phyloP scores from a whole-genome alignment of 2,113 vertebrate species.

The Falco punctatus region DNA sequence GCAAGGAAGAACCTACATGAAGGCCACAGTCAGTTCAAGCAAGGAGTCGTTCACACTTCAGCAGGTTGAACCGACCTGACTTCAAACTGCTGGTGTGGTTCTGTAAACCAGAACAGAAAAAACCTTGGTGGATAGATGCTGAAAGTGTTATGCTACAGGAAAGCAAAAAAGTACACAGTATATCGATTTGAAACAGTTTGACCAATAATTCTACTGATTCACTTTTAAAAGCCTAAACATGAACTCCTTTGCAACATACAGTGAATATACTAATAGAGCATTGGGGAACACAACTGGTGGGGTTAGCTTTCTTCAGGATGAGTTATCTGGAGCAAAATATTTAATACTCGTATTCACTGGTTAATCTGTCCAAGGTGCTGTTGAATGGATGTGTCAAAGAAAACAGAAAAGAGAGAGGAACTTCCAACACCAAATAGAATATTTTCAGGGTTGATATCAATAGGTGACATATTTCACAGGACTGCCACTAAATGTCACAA shows the following conservation, averaged over 20 bases:
- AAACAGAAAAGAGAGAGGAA: background rate
- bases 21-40: background rate
- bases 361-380: background rate
- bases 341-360: background rate
- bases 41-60: background rate
- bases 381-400: background rate
- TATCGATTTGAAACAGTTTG: background rate
- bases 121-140: background rate
- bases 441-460: background rate
- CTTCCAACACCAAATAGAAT: background rate
- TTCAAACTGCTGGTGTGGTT: background rate
- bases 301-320: background rate
- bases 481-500: background rate
- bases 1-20: background rate
- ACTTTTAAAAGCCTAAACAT: background rate
- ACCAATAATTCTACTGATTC: background rate
- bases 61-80: background rate
- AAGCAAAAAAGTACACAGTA: rapidly evolving
- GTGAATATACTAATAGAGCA: background rate
- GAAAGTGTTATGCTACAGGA: background rate
- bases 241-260: background rate
- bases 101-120: background rate
- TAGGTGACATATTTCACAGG: background rate
- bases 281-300: background rate
- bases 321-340: background rate